These are phyloP conservation scores for Bubo bubo DNA, from an alignment of 2,113 vertebrate genomes.

Conservation along the genomic window DNA sequence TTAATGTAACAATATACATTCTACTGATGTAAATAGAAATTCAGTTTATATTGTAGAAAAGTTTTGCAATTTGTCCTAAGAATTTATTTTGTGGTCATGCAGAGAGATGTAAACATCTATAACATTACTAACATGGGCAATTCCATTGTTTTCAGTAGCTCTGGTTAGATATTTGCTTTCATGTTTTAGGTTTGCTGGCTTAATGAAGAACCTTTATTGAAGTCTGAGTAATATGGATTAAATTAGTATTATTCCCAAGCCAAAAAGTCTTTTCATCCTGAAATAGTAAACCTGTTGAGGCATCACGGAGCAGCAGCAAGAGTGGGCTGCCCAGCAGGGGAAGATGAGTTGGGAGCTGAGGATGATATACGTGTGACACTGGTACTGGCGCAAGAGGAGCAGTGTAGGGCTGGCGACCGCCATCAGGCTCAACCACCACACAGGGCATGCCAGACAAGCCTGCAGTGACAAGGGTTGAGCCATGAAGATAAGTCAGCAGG, in stretches of 20 bases:
- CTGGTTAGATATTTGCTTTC: not conserved
- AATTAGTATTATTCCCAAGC: not conserved
- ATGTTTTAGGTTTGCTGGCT: not conserved
- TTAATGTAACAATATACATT: not conserved
- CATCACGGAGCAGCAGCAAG: not conserved
- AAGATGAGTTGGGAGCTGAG: not conserved
- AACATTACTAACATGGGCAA: not conserved
- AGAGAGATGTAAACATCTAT: not conserved
- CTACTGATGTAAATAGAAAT: not conserved
- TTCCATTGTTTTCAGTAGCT: not conserved
- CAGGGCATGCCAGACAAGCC: not conserved
- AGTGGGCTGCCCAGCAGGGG: not conserved
- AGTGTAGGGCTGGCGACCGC: fast-evolving
- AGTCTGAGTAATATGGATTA: not conserved
- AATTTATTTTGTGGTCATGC: not conserved
- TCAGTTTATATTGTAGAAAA: not conserved
- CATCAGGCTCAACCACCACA: not conserved
- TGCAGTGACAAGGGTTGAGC: no score
- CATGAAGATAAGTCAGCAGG: not conserved
- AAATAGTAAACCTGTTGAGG: not conserved
- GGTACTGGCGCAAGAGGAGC: not conserved
- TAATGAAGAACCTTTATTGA: not conserved
- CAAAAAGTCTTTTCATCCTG: not conserved
- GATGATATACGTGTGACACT: no score
- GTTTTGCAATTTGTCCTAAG: not conserved